phyloP scores from a whole-genome alignment of 2,888 invertebrate genomes.

The Euplexia lucipara region DNA sequence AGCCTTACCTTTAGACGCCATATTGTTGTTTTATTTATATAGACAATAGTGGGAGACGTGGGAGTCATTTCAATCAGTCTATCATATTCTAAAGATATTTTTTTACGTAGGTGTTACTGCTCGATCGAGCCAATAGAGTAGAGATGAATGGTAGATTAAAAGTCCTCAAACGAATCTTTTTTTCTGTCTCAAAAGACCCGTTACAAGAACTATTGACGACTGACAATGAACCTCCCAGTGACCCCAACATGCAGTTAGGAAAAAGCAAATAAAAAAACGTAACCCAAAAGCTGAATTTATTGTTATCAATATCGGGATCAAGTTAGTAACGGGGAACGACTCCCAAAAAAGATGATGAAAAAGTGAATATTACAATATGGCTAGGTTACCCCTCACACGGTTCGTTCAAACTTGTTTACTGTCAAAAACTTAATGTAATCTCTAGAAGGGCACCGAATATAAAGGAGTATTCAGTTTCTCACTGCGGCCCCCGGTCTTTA shows the following conservation, averaged over 20 bases:
- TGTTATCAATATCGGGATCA: slow-evolving; percentile 61
- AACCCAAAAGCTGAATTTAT: slow-evolving; percentile 54
- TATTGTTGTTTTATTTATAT: slow-evolving; percentile 31
- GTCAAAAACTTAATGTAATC: slow-evolving; percentile 84
- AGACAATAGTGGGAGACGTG: slow-evolving; percentile 60
- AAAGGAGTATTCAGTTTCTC: slow-evolving; percentile 84
- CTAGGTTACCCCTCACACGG: slow-evolving; percentile 78
- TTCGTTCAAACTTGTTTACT: slow-evolving; percentile 84
- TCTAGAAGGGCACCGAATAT: slow-evolving; percentile 82
- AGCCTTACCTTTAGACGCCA: slow-evolving; percentile 46
- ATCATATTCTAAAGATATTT: slow-evolving; percentile 36
- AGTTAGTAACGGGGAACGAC: slow-evolving; percentile 68
- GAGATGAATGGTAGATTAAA: slow-evolving; percentile 14
- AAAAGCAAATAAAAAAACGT: slow-evolving; percentile 42
- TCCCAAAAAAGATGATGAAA: slow-evolving; percentile 63
- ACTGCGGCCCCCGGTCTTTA: slow-evolving; percentile 79
- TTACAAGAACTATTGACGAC: slow-evolving; percentile 32
- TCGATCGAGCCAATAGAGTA: slow-evolving; percentile 3
- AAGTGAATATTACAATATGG: slow-evolving; percentile 70
- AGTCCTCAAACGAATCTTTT: slow-evolving; percentile 1
- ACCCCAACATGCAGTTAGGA: slow-evolving; percentile 52
- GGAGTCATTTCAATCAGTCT: slow-evolving; percentile 53
- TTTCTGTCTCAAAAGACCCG: slow-evolving; percentile 32
- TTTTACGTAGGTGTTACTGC: not conserved
- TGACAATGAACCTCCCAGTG: slow-evolving; percentile 41